These are phyloP conservation scores for Branchellion lobata DNA, from an alignment of 2,888 invertebrate species.

Conservation along the genomic window DNA sequence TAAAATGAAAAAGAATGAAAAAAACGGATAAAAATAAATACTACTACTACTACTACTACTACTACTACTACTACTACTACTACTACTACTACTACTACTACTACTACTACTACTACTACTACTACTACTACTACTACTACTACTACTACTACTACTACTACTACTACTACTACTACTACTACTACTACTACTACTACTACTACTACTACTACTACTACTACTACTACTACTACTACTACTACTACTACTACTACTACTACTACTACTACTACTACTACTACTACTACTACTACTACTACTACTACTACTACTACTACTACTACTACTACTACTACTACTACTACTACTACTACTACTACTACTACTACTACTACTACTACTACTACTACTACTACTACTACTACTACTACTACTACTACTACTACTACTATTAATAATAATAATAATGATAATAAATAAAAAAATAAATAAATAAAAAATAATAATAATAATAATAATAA, in stretches of 20 bases:
- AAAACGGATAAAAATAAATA: background rate
- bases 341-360: conserved; percentile 44
- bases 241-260: conserved; percentile 20
- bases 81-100: conserved; percentile 29
- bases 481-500: background rate
- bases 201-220: conserved; percentile 29
- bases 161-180: conserved; percentile 1
- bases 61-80: conserved; percentile 29
- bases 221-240: conserved; percentile 29
- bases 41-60: conserved; percentile 1
- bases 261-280: conserved; percentile 25
- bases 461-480: background rate
- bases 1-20: background rate
- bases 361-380: conserved; percentile 44
- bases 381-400: conserved; percentile 44
- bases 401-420: conserved; percentile 43
- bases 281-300: conserved; percentile 44
- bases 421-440: too few relatives aligned
- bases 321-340: conserved; percentile 43
- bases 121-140: conserved; percentile 20
- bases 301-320: conserved; percentile 40
- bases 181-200: conserved; percentile 29
- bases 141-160: background rate
- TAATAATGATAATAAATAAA: background rate
- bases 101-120: conserved; percentile 29